Evolutionary conservation across 2,797 vertebrate genomes (phyloP).

Genomic region (Girardinus metallicus): DNA sequence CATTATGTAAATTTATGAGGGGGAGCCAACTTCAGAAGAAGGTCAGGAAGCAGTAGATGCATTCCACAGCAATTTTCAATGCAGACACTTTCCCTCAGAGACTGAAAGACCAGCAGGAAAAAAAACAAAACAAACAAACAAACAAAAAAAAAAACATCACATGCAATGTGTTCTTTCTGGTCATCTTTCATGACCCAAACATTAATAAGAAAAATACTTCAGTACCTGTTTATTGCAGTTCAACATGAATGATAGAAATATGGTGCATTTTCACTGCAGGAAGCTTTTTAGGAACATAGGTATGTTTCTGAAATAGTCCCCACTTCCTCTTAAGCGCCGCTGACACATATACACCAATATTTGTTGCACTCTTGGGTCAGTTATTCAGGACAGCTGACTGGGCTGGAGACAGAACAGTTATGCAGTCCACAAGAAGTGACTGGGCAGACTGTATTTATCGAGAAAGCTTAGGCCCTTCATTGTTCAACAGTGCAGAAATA

Average conservation of each 20-base stretch:
- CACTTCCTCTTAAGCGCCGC: not conserved
- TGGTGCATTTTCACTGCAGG: not conserved
- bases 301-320: not conserved
- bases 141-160: not conserved
- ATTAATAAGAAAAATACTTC: not conserved
- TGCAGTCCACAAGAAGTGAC: not conserved
- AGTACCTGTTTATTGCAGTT: not conserved
- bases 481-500: not conserved
- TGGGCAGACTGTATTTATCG: not conserved
- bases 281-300: not conserved
- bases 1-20: conserved; percentile 5
- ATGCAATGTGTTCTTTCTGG: not conserved
- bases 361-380: not conserved
- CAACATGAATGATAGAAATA: not conserved
- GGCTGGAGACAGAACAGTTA: not conserved
- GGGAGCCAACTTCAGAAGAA: not conserved
- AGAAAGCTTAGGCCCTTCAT: too few relatives aligned
- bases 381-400: not conserved
- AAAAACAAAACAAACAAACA: not conserved
- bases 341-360: not conserved
- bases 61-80: not conserved
- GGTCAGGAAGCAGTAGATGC: not conserved
- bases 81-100: not conserved
- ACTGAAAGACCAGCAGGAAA: not conserved
- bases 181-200: not conserved